phyloP scores from a whole-genome alignment of 2,888 invertebrate genomes.

The Amiota minor region DNA sequence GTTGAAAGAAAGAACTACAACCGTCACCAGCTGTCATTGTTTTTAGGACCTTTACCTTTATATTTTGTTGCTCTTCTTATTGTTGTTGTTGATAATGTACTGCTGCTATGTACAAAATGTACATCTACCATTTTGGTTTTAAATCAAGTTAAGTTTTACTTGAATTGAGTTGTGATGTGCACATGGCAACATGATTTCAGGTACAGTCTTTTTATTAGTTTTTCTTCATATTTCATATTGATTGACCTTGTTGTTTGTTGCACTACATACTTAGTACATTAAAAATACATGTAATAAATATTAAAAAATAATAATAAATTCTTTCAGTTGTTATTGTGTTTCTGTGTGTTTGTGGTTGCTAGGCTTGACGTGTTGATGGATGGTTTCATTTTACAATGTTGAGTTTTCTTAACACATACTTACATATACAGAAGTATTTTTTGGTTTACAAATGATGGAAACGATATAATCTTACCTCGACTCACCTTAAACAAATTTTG shows the following conservation, averaged over 20 bases:
- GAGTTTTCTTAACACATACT: too few relatives aligned
- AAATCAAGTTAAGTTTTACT: conserved; percentile 12
- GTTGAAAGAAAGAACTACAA: too few relatives aligned
- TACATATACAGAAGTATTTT: too few relatives aligned
- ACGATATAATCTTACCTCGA: too few relatives aligned
- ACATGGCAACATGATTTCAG: conserved; percentile 48
- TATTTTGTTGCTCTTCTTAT: neutral
- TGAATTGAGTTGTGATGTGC: neutral
- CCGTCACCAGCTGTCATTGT: neutral
- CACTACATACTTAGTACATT: too few relatives aligned
- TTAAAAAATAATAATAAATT: conserved; percentile 49
- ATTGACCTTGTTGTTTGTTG: conserved; percentile 62
- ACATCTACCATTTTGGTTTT: neutral
- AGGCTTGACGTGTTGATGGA: neutral
- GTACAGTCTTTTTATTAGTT: neutral
- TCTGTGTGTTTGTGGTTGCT: conserved; percentile 25
- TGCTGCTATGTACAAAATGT: too few relatives aligned
- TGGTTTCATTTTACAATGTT: too few relatives aligned
- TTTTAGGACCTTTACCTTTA: conserved; percentile 11
- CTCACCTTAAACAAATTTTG: neutral
- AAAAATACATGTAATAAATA: too few relatives aligned
- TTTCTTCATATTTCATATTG: conserved; percentile 43
- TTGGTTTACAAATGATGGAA: too few relatives aligned
- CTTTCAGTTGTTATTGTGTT: conserved; percentile 40
- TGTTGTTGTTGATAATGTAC: conserved; percentile 1